A percentile compares a stretch with the other conserved stretches of the same genome.
Evolutionary conservation across 2,888 invertebrate species (phyloP).

Genomic region (Athripsodes cinereus): DNA sequence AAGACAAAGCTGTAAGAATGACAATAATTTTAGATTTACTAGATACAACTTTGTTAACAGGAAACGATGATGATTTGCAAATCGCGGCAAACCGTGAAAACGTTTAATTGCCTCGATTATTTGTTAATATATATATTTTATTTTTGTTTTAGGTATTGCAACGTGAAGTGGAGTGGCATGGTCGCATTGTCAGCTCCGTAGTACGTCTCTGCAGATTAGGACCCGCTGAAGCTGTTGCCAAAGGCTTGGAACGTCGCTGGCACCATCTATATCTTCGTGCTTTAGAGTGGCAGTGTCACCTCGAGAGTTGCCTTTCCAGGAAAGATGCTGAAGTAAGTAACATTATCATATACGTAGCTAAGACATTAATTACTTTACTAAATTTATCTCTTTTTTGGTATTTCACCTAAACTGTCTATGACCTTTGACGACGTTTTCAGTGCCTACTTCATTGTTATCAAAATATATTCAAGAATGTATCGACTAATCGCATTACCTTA

Average conservation of each 20-base stretch:
- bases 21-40: too few species aligned
- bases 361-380: too few species aligned
- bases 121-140: neutral
- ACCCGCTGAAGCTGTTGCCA: constrained; percentile 59
- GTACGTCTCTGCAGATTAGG: constrained; percentile 61
- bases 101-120: too few species aligned
- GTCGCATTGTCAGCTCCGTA: constrained; percentile 73
- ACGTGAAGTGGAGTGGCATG: constrained; percentile 88
- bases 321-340: constrained; percentile 56
- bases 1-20: too few species aligned
- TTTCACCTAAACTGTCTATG: neutral
- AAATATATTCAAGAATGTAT: neutral
- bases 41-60: too few species aligned
- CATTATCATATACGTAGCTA: too few species aligned
- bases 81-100: too few species aligned
- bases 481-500: constrained; percentile 7
- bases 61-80: too few species aligned
- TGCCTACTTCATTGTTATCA: too few species aligned
- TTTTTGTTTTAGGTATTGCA: constrained; percentile 70
- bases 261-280: constrained; percentile 83
- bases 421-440: too few species aligned
- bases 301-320: constrained; percentile 72
- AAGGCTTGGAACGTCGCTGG: constrained; percentile 80
- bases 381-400: neutral
- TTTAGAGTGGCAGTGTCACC: constrained; percentile 87